Evolutionary conservation across 2,113 vertebrate species (phyloP).

Genomic region (Oryzias woworae): DNA sequence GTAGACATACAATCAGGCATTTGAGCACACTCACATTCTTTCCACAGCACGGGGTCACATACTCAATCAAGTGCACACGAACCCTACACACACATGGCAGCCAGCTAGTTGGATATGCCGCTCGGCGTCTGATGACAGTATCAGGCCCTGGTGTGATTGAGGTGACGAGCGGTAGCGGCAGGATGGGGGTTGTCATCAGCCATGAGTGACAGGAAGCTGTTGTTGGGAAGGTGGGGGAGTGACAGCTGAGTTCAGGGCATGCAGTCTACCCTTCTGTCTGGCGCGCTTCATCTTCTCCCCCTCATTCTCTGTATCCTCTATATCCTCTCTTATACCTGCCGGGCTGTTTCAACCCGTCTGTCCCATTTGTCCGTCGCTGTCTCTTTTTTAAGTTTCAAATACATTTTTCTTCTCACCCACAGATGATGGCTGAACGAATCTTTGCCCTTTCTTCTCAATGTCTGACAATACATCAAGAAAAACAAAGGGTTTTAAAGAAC

Average conservation of each 20-base stretch:
- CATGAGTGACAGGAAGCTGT: conserved; percentile 64
- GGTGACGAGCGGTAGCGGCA: conserved; percentile 64
- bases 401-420: neutral
- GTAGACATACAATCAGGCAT: conserved; percentile 39
- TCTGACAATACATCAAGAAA: conserved; percentile 64
- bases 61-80: conserved; percentile 57
- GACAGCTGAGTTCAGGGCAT: conserved; percentile 56
- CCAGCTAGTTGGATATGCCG: conserved; percentile 52
- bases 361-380: conserved; percentile 34
- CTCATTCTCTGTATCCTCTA: conserved; percentile 26
- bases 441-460: conserved; percentile 52
- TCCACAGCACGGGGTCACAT: conserved; percentile 54
- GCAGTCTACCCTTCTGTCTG: conserved; percentile 45
- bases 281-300: conserved; percentile 29
- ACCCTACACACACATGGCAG: conserved; percentile 32
- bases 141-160: conserved; percentile 68
- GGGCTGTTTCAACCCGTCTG: conserved; percentile 40
- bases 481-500: conserved; percentile 74
- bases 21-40: conserved; percentile 28
- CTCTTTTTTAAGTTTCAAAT: conserved; percentile 21
- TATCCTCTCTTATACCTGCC: conserved; percentile 40
- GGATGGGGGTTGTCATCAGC: conserved; percentile 66
- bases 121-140: conserved; percentile 68
- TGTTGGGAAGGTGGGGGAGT: conserved; percentile 17
- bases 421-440: conserved; percentile 46